phyloP scores from a whole-genome alignment of 1,140 invertebrate species.

The Procambarus clarkii region DNA sequence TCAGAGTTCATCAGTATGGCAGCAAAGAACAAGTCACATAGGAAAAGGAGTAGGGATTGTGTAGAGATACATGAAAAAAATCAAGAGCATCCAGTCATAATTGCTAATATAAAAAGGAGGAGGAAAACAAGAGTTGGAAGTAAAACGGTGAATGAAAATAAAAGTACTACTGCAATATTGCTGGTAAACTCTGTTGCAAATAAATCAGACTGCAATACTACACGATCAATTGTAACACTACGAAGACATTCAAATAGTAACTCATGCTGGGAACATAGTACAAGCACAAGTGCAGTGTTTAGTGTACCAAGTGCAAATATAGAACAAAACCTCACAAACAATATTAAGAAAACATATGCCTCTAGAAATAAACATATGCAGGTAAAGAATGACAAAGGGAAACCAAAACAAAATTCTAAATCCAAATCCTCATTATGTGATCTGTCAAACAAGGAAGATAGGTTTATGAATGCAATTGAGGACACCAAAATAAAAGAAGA shows the following conservation, averaged over 20 bases:
- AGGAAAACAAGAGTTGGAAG: neutral
- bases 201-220: neutral
- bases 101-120: slow-evolving; percentile 11
- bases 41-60: slow-evolving; percentile 1
- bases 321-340: slow-evolving; percentile 11
- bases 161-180: neutral
- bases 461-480: neutral
- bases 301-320: neutral
- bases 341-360: slow-evolving; percentile 36
- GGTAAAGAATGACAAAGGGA: neutral
- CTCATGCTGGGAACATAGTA: neutral
- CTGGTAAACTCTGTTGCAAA: neutral
- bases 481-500: neutral
- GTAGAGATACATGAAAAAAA: neutral
- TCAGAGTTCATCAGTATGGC: slow-evolving; percentile 32
- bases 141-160: neutral
- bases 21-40: neutral
- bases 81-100: neutral
- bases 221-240: neutral
- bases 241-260: neutral
- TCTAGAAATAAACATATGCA: slow-evolving; percentile 13
- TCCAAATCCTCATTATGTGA: neutral
- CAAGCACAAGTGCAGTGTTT: neutral
- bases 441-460: neutral
- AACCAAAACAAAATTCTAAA: neutral